Base-by-base conservation (phyloP, 2,113 vertebrate species). In the Dasyornis broadbenti region DNA sequence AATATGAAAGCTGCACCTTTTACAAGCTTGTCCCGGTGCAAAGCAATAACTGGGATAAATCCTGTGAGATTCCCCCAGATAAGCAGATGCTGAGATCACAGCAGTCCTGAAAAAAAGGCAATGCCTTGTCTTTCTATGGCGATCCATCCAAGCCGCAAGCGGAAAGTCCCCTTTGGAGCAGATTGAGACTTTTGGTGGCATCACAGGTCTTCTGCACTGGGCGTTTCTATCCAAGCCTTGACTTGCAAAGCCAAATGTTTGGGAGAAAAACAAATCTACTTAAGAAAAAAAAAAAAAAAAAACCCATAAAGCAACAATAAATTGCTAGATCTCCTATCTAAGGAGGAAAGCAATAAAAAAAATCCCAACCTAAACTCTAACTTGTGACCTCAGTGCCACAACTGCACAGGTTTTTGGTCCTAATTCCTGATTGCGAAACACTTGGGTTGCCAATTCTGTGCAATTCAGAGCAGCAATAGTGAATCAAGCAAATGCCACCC, bases 401-500 rank as follows among this genome's bases (percentile, higher is more conserved):
- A 86, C 75, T 50, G 11, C 72, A 65, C 47, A 86, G 76, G 70
- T 13, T 86, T 93, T 90, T 70, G 40, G 78, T 96, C 37, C 78
- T 26, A 31, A 71, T 50, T 95, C 20, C 28, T 90, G 86, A 73
- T 83, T 93, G 72, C 56, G 56, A 90, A 93, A 83, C 31, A 26
- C 17, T 77, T 75, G 45, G 9, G 8, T 90, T 96, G 85, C 82
- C 56, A 71, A 5, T 53, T 82, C 79, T 6, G 4, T 83, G 86
- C 39, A 70, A 37, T 22, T 73, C 0, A 2, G 60, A 89, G 54
- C 68, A 54, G 86, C 71, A 47, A 59, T 0, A 44, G 47, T 16
- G 75, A 64, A 64, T 78, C 56, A 44, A 92, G 88, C 26, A 83
- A 94, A 96, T 96, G 90, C 90, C 94, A 97, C 96, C 95, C 94